phyloP scores from a whole-genome alignment of 2,113 vertebrate genomes.

The Epinephelus fuscoguttatus region DNA sequence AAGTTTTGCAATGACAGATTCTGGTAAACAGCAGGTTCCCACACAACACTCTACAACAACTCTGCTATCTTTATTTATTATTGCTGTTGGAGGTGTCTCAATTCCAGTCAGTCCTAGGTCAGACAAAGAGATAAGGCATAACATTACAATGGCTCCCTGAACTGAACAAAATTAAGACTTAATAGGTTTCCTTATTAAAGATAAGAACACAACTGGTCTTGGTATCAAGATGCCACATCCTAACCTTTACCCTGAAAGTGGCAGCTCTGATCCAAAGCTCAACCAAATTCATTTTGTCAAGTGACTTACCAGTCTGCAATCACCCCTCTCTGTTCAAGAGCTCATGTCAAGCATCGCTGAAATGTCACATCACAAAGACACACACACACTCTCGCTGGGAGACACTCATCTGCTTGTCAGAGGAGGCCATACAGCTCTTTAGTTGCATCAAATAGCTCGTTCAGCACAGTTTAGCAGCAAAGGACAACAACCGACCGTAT shows the following conservation, averaged over 20 bases:
- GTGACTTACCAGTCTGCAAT: slow-evolving; percentile 22
- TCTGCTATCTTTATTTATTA: background rate
- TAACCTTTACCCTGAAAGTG: slow-evolving; percentile 11
- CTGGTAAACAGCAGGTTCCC: slow-evolving; percentile 12
- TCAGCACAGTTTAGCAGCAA: slow-evolving; percentile 62
- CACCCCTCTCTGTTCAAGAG: slow-evolving; percentile 34
- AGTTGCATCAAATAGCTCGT: slow-evolving; percentile 52
- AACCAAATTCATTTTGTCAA: slow-evolving; percentile 15
- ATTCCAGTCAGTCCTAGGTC: background rate
- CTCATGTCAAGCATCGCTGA: slow-evolving; percentile 46
- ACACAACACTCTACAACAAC: background rate
- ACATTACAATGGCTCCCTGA: background rate
- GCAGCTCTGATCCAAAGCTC: slow-evolving; percentile 26
- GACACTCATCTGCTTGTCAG: slow-evolving; percentile 49
- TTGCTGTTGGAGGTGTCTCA: background rate
- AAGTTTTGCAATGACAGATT: background rate
- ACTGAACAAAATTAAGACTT: background rate
- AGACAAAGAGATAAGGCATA: background rate
- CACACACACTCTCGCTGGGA: slow-evolving; percentile 1
- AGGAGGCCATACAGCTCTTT: slow-evolving; percentile 46
- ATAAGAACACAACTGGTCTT: background rate
- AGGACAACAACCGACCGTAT: slow-evolving; percentile 61
- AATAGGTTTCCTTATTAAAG: background rate
- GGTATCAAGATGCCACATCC: background rate
- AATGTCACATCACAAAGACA: slow-evolving; percentile 52